Evolutionary conservation across 1,140 invertebrate genomes (phyloP).

Genomic region (Papilio polyxenes): DNA sequence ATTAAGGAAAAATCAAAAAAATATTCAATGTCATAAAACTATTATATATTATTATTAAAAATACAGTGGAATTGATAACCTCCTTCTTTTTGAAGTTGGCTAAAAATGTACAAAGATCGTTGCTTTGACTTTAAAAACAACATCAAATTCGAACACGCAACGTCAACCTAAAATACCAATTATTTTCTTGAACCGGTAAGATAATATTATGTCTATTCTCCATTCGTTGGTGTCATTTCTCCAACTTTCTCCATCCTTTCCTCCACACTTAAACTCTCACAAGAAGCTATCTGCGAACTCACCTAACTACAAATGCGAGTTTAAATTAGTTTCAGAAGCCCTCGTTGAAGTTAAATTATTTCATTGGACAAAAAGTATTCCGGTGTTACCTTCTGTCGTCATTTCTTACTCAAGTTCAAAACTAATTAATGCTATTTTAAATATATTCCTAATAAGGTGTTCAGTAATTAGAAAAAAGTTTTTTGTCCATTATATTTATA

Average conservation of each 20-base stretch:
- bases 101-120: too few species aligned
- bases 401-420: neutral
- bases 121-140: too few species aligned
- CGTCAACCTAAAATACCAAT: neutral
- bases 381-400: neutral
- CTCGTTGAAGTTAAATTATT: slow-evolving; percentile 27
- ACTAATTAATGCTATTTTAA: slow-evolving; percentile 2
- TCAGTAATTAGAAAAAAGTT: neutral
- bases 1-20: neutral
- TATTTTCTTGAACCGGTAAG: neutral
- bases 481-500: too few species aligned
- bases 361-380: slow-evolving; percentile 24
- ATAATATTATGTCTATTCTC: neutral
- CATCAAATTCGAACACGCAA: too few species aligned
- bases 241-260: slow-evolving; percentile 15
- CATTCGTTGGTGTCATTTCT: neutral
- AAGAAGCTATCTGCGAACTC: slow-evolving; percentile 24
- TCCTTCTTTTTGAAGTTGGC: too few species aligned
- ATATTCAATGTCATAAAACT: neutral
- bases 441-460: neutral
- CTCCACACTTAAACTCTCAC: slow-evolving; percentile 16
- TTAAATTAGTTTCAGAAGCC: slow-evolving; percentile 25
- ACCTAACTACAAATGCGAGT: slow-evolving; percentile 32
- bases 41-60: too few species aligned
- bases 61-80: too few species aligned